Evolutionary conservation across 2,113 vertebrate species (phyloP).

Genomic region (Mola mola): DNA sequence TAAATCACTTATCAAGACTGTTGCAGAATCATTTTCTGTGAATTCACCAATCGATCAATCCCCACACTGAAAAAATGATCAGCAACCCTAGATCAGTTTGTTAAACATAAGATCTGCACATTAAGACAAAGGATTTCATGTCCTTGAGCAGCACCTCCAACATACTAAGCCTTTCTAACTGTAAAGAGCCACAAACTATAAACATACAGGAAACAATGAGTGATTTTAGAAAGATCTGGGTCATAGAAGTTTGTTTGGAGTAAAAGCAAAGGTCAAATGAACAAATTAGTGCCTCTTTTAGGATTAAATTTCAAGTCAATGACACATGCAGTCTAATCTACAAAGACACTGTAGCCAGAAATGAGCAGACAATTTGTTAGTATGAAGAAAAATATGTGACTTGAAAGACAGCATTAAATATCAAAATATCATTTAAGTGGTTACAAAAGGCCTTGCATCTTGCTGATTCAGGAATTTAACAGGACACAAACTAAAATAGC

Average conservation of each 20-base stretch:
- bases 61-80: slow-evolving; percentile 26
- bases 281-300: slow-evolving; percentile 13
- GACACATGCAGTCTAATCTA: slow-evolving; percentile 48
- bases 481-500: not conserved
- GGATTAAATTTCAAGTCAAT: slow-evolving; percentile 11
- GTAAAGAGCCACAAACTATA: not conserved
- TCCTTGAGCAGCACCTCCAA: slow-evolving; percentile 14
- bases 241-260: not conserved
- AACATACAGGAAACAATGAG: not conserved
- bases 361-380: slow-evolving; percentile 13
- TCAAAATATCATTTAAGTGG: not conserved
- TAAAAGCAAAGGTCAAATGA: slow-evolving; percentile 12
- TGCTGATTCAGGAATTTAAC: not conserved
- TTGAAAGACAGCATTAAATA: slow-evolving; percentile 1
- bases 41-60: not conserved
- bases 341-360: slow-evolving; percentile 2
- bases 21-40: not conserved
- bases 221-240: not conserved
- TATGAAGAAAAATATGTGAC: not conserved
- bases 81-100: too few species aligned
- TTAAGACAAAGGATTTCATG: not conserved
- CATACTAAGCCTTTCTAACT: slow-evolving; percentile 4
- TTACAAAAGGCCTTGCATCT: slow-evolving; percentile 14
- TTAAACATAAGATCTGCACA: not conserved
- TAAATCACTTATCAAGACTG: not conserved